Conservation (phyloP, 23 tunicate species). For the Ciona savignyi region DNA sequence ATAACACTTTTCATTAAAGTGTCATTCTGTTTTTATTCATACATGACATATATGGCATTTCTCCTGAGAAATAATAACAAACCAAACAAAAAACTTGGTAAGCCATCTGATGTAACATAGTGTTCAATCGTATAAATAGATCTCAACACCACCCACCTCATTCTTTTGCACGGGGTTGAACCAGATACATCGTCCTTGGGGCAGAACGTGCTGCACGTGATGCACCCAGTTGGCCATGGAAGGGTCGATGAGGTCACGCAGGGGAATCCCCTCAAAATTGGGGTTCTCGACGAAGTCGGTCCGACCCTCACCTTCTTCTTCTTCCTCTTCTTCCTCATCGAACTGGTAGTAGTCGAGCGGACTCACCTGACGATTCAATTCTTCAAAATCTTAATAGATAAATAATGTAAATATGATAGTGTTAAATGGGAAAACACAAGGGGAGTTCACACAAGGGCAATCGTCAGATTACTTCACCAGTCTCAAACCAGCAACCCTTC, state of each 20-base stretch:
- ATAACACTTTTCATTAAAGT: not conserved
- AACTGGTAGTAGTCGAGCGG: constrained; percentile 82
- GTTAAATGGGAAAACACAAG: too few species aligned
- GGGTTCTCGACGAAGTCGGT: constrained; percentile 92
- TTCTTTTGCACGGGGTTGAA: constrained; percentile 82
- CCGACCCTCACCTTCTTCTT: constrained; percentile 85
- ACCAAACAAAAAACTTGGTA: too few species aligned
- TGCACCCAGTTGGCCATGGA: constrained; percentile 93
- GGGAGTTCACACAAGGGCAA: too few species aligned
- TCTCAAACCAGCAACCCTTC: too few species aligned
- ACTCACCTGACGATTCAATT: too few species aligned
- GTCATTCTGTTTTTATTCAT: not conserved
- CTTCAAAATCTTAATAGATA: too few species aligned
- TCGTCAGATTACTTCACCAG: too few species aligned
- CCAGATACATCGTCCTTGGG: constrained; percentile 91
- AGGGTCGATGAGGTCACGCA: constrained; percentile 84
- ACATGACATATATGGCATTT: not conserved
- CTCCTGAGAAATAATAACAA: too few species aligned
- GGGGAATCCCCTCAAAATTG: constrained; percentile 78
- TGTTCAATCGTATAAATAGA: not conserved
- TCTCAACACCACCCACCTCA: constrained; percentile 21
- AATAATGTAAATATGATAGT: too few species aligned
- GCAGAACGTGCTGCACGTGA: constrained; percentile 89
- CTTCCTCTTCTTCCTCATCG: constrained; percentile 96
- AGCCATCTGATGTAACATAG: too few species aligned